Evolutionary conservation across 2,888 invertebrate genomes (phyloP), one percentile per base, ranked within the genome.

Genomic region (Caenorhabditis uteleia): DNA sequence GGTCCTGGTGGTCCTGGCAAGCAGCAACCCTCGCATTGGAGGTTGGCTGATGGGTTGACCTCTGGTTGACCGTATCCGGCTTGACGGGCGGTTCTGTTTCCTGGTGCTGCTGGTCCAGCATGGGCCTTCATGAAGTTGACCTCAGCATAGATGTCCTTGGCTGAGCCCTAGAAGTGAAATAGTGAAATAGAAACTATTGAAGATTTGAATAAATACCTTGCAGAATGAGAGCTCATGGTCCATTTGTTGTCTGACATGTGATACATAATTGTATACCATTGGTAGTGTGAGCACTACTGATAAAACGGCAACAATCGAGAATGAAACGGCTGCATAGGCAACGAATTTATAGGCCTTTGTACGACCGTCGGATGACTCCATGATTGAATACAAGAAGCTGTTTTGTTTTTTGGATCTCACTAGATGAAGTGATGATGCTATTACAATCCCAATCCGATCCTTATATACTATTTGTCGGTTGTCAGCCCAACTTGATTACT

Each of bases 1-100:
- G 82, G 78, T 69, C 81, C 80, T 44, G 79, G 79, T 49, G 71
- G 77, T 53, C 81, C 77, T 49, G 75, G 75, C 21, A 75, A 62
- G 44, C 75, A 75, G 65, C 75, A 75, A 34, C 75, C 75, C 39
- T 75, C 75, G 65, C 75, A 75, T 55, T 71, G 71, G 40, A 68
- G 68, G 47, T 71, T 71, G 36, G 71, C 59, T 18, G 68, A 58
- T 53, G 71, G 68, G 48, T 71, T 71, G 43, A 71, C 71, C 42
- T 71, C 71, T 23, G 71, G 66, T 18, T 49, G 48, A 42, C 62
- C 62, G 53, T 75, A 74, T 33, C 61, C 62, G 14, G 74, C 54
- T 53, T 78, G 78, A 66, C 78, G 72, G 38, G 71, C 72, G 21
- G 78, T 78, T 51, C 78, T 61, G 72, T 78, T 78, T 42, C 61